These are phyloP conservation scores for Pterocles orientalis DNA, from an alignment of 2,113 vertebrate species.

Conservation along the genomic window DNA sequence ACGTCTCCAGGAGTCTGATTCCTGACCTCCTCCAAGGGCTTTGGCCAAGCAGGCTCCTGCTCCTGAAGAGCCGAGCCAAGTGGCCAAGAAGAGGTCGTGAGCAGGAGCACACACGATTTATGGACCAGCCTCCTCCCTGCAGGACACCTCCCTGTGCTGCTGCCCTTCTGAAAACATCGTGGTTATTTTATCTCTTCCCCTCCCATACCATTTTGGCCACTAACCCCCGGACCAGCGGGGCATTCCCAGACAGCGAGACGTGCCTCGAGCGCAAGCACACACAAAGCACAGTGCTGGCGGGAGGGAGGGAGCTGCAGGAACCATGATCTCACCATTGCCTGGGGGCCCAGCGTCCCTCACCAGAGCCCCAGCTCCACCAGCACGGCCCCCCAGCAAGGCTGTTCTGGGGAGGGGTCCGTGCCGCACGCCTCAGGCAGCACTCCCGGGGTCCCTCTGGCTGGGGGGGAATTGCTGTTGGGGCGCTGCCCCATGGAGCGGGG, in stretches of 20 bases:
- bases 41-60: not conserved
- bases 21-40: not conserved
- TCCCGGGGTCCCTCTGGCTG: not conserved
- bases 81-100: not conserved
- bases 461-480: fast-evolving
- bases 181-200: not conserved
- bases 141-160: not conserved
- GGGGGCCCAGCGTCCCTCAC: not conserved
- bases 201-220: not conserved
- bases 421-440: not conserved
- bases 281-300: fast-evolving
- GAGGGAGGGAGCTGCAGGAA: not conserved
- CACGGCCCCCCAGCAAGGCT: not conserved
- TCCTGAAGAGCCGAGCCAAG: not conserved
- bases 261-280: not conserved
- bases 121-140: not conserved
- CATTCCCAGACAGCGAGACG: not conserved
- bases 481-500: fast-evolving
- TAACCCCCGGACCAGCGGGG: not conserved
- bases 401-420: not conserved
- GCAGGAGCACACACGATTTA: not conserved
- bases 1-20: not conserved
- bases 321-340: not conserved
- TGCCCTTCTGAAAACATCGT: not conserved
- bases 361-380: not conserved